Conservation (phyloP, 2,113 vertebrate species). For the Lophura nycthemera region DNA sequence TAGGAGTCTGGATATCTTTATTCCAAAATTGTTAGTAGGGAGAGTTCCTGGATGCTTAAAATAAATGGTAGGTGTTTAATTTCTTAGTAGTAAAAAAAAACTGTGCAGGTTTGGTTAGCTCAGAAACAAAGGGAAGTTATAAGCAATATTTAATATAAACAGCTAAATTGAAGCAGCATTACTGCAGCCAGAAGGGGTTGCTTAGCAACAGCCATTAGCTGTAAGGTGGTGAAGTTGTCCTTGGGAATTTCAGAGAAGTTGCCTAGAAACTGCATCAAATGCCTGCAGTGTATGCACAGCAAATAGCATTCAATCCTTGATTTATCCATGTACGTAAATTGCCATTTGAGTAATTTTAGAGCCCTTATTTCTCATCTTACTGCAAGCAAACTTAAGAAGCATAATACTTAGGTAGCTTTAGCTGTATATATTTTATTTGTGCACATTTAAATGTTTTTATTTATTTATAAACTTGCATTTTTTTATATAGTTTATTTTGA, state of each 20-base stretch:
- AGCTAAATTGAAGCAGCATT: background rate
- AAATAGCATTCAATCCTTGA: background rate
- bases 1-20: background rate
- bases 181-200: slow-evolving; percentile 29
- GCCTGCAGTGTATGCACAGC: slow-evolving; percentile 35
- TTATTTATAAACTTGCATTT: background rate
- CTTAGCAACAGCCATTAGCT: slow-evolving; percentile 41
- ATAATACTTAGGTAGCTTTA: background rate
- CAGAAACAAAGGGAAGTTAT: accelerated
- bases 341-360: background rate
- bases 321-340: background rate
- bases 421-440: background rate
- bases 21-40: background rate
- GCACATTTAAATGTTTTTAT: background rate
- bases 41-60: background rate
- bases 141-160: background rate
- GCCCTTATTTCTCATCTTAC: background rate
- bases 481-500: background rate
- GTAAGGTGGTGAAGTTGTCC: slow-evolving; percentile 51
- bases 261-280: slow-evolving; percentile 61
- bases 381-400: background rate
- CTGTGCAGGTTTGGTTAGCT: background rate
- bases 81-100: background rate
- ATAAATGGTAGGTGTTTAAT: background rate
- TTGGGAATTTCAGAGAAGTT: slow-evolving; percentile 67